Evolutionary conservation across 2,797 vertebrate species (phyloP).

Genomic region (Labroides dimidiatus): DNA sequence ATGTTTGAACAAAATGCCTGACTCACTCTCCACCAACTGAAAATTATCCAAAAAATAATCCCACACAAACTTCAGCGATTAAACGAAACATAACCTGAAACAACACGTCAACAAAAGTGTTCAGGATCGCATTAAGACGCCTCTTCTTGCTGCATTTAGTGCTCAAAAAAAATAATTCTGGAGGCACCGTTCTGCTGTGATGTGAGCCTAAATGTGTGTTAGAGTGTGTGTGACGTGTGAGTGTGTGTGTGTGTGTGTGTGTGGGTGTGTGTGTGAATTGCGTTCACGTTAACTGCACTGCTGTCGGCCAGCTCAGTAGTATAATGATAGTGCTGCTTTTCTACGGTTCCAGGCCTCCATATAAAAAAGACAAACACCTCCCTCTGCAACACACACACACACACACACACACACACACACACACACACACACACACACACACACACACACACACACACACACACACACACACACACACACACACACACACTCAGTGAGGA

Average conservation of each 20-base stretch:
- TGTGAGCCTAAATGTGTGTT: constrained; percentile 17
- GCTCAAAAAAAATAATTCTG: neutral
- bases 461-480: constrained; percentile 22
- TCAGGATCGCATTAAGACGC: neutral
- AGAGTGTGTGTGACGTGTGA: constrained; percentile 21
- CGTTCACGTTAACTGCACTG: constrained; percentile 79
- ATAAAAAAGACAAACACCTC: constrained; percentile 46
- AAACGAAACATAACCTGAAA: neutral
- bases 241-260: constrained; percentile 13
- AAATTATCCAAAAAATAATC: neutral
- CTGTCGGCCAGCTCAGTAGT: constrained; percentile 70
- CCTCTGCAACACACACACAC: constrained; percentile 31
- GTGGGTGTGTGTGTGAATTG: constrained; percentile 2
- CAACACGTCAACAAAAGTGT: neutral
- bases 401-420: constrained; percentile 32
- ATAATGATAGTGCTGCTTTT: constrained; percentile 76
- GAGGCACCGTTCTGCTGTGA: constrained; percentile 4
- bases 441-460: constrained; percentile 31
- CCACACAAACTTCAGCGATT: too few relatives aligned
- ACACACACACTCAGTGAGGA: constrained; percentile 15
- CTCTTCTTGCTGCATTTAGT: neutral
- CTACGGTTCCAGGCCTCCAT: constrained; percentile 49
- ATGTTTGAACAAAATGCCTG: neutral
- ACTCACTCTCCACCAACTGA: neutral
- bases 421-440: constrained; percentile 11